A percentile compares a stretch with the other conserved stretches of the same genome.
Conservation (phyloP, 2,113 vertebrate genomes). For the Apus apus region DNA sequence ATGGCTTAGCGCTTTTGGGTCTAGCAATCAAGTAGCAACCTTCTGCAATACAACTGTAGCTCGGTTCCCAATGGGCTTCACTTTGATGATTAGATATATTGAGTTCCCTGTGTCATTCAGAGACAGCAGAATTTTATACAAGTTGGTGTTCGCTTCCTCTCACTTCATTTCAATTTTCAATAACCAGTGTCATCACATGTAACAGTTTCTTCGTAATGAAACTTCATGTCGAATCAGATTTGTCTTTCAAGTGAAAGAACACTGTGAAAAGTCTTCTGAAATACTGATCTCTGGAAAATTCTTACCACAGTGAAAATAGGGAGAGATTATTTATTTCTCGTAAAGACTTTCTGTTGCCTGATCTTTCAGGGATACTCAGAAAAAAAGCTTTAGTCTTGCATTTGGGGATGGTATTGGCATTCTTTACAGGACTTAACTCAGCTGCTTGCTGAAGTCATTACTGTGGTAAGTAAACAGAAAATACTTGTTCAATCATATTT, state of each 20-base stretch:
- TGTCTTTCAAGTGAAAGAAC: slow-evolving; percentile 64
- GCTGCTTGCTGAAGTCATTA: not conserved
- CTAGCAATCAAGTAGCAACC: slow-evolving; percentile 68
- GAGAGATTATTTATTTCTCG: not conserved
- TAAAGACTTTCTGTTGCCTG: not conserved
- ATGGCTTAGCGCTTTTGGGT: slow-evolving; percentile 70
- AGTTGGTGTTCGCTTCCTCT: slow-evolving; percentile 69
- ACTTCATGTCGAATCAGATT: slow-evolving; percentile 69
- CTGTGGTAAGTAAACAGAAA: not conserved
- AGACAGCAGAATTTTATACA: slow-evolving; percentile 69
- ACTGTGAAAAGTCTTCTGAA: slow-evolving; percentile 57
- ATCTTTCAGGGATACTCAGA: not conserved
- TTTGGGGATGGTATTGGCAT: not conserved
- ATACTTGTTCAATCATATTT: not conserved
- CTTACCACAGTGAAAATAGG: not conserved
- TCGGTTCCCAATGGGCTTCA: slow-evolving; percentile 68
- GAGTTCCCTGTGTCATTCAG: slow-evolving; percentile 76
- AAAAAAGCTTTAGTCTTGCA: not conserved
- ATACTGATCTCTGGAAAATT: slow-evolving; percentile 39
- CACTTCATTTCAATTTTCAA: slow-evolving; percentile 81
- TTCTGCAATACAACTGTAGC: slow-evolving; percentile 50
- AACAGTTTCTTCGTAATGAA: slow-evolving; percentile 74
- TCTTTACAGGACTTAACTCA: not conserved
- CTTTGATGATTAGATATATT: slow-evolving; percentile 77
- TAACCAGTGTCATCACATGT: slow-evolving; percentile 74